phyloP scores from a whole-genome alignment of 2,888 invertebrate genomes.

The Dasypogon diadema region DNA sequence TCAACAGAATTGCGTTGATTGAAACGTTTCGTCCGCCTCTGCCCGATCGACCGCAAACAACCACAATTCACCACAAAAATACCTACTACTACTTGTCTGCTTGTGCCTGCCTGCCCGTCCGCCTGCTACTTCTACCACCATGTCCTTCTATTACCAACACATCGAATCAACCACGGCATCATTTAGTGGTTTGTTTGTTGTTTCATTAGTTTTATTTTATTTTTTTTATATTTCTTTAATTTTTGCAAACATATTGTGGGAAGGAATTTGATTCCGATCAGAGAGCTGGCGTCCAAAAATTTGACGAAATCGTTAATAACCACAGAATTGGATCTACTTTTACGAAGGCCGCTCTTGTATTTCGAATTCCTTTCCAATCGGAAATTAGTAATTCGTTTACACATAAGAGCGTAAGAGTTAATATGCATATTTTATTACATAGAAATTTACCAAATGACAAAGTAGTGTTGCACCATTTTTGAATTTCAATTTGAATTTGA shows the following conservation, averaged over 20 bases:
- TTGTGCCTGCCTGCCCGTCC: slow-evolving; percentile 40
- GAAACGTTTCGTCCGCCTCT: slow-evolving; percentile 22
- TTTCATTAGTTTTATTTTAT: slow-evolving; percentile 58
- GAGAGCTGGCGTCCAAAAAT: too few species aligned
- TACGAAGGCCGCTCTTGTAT: too few species aligned
- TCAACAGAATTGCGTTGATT: slow-evolving; percentile 37
- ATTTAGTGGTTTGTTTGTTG: slow-evolving; percentile 60
- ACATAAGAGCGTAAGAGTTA: slow-evolving; percentile 6
- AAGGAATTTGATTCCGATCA: slow-evolving; percentile 37
- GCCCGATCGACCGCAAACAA: slow-evolving; percentile 10
- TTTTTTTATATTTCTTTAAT: slow-evolving; percentile 44
- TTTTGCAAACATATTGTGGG: slow-evolving; percentile 7
- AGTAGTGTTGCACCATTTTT: slow-evolving; percentile 33
- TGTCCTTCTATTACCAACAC: slow-evolving; percentile 55
- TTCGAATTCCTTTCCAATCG: background rate
- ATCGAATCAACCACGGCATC: slow-evolving; percentile 59
- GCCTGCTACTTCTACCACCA: slow-evolving; percentile 50
- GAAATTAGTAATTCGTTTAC: slow-evolving; percentile 7
- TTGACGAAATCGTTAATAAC: background rate
- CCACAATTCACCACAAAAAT: slow-evolving; percentile 23
- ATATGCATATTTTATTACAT: slow-evolving; percentile 22
- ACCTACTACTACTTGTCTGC: slow-evolving; percentile 50
- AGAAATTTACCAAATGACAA: slow-evolving; percentile 14
- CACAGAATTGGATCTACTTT: too few species aligned
- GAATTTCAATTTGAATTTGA: background rate